These are phyloP conservation scores for Echinometra lucunter DNA, from an alignment of 53 echinoderm and acorn worm genomes.

Conservation along the genomic window DNA sequence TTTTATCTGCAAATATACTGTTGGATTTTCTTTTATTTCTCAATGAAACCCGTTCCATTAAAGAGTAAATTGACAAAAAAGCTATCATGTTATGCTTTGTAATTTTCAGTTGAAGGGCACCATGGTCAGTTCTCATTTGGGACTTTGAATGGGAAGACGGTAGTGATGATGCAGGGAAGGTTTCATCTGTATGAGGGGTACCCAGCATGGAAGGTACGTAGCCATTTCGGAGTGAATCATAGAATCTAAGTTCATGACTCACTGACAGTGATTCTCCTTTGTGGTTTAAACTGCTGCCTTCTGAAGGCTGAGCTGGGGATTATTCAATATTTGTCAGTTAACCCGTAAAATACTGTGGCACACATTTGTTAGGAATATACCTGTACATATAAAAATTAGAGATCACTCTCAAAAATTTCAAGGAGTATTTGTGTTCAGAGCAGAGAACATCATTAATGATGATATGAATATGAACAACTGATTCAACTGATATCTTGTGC, in stretches of 20 bases:
- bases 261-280: not conserved
- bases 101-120: constrained; percentile 85
- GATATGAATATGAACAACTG: too few relatives aligned
- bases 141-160: constrained; percentile 81
- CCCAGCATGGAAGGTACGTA: constrained; percentile 84
- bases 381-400: not conserved
- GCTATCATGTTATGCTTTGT: not conserved
- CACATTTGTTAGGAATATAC: not conserved
- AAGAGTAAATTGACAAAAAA: not conserved
- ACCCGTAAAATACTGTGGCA: not conserved
- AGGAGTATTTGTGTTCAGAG: too few relatives aligned
- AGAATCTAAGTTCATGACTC: not conserved
- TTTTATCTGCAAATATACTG: not conserved
- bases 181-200: constrained; percentile 94
- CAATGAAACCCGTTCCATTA: not conserved
- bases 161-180: constrained; percentile 93
- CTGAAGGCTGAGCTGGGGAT: not conserved
- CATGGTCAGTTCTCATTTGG: constrained; percentile 85
- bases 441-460: too few relatives aligned
- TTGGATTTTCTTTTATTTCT: not conserved
- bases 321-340: not conserved
- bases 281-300: not conserved
- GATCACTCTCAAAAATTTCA: too few relatives aligned
- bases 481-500: too few relatives aligned
- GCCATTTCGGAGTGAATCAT: not conserved